phyloP scores from a whole-genome alignment of 2,113 vertebrate species.

The Quiscalus mexicanus region DNA sequence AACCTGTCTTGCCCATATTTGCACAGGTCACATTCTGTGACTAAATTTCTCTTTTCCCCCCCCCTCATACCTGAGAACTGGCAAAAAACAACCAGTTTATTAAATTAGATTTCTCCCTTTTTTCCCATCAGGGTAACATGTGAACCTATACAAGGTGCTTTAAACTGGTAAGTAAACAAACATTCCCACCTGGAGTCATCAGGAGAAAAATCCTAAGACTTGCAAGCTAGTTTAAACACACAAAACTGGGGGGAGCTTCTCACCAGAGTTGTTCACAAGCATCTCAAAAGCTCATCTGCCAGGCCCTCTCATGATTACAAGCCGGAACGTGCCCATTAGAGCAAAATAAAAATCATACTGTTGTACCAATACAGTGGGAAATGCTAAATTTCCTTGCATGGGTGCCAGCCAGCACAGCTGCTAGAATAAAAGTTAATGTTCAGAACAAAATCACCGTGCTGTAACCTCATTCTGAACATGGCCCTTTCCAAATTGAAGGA shows the following conservation, averaged over 20 bases:
- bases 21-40: not conserved
- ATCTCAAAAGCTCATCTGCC: constrained; percentile 17
- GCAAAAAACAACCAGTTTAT: not conserved
- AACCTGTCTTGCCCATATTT: not conserved
- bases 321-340: constrained; percentile 9
- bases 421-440: constrained; percentile 41
- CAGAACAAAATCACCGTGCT: not conserved
- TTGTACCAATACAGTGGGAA: constrained; percentile 26
- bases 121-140: not conserved
- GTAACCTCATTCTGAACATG: not conserved
- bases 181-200: not conserved
- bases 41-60: not conserved
- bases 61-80: not conserved
- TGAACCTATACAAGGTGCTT: not conserved
- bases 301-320: not conserved
- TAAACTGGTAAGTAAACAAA: not conserved
- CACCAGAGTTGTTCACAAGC: not conserved
- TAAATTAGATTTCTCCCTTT: not conserved
- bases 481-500: not conserved
- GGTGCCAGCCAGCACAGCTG: constrained; percentile 50
- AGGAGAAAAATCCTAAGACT: not conserved
- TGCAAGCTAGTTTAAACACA: not conserved
- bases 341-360: constrained; percentile 5
- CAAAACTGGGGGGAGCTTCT: not conserved
- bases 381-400: constrained; percentile 24